Evolutionary conservation across 2,888 invertebrate species (phyloP).

Genomic region (Metopia argyrocephala): DNA sequence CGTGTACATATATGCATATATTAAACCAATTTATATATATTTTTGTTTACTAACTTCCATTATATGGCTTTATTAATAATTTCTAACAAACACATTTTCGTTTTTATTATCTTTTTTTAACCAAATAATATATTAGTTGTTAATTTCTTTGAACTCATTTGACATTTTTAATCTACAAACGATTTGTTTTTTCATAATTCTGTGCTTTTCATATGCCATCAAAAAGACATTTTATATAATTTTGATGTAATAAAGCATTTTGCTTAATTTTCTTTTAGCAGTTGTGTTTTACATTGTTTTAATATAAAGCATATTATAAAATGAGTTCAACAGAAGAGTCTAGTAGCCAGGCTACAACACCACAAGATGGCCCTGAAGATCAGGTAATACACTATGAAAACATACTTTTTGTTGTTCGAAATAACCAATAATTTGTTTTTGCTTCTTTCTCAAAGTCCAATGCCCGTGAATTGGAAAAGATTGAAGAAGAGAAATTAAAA

Average conservation of each 20-base stretch:
- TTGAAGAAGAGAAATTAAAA: conserved; percentile 95
- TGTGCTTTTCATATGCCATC: no score
- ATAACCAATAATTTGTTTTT: background rate
- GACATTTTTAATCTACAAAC: no score
- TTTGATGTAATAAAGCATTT: background rate
- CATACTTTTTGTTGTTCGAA: background rate
- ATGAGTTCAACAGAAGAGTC: conserved; percentile 74
- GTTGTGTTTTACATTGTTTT: conserved; percentile 36
- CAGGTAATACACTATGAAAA: conserved; percentile 56
- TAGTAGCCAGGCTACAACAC: conserved; percentile 65
- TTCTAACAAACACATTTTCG: no score
- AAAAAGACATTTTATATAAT: no score
- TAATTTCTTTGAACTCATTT: no score
- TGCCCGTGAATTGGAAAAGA: conserved; percentile 88
- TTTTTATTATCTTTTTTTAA: no score
- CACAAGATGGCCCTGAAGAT: conserved; percentile 65
- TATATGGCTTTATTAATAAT: no score
- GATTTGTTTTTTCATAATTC: no score
- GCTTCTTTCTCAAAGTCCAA: conserved; percentile 68
- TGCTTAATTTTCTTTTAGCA: conserved; percentile 20
- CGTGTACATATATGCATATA: no score
- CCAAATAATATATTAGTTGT: no score
- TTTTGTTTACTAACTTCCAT: no score
- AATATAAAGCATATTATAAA: conserved; percentile 27
- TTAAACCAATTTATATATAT: no score